Percentiles rank a stretch among this genome's conserved stretches.
These are phyloP conservation scores for Nanorana parkeri DNA, from an alignment of 2,113 vertebrate genomes.

Conservation along the genomic window DNA sequence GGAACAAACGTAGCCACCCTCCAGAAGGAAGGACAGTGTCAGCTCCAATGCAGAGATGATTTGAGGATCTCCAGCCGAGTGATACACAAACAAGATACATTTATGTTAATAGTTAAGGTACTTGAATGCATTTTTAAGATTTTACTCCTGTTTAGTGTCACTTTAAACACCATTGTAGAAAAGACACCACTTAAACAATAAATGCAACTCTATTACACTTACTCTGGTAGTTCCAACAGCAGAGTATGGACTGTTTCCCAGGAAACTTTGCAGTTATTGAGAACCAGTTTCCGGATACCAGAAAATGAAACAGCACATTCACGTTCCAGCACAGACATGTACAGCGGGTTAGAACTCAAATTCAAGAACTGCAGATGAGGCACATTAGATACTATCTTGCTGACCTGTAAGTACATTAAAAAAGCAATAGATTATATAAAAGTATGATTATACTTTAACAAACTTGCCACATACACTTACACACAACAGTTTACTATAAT, in stretches of 20 bases:
- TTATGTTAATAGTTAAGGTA: too few species aligned
- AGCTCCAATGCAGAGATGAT: too few species aligned
- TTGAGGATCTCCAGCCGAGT: too few species aligned
- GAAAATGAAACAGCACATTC: constrained; percentile 85
- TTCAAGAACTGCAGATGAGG: constrained; percentile 96
- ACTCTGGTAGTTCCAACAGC: constrained; percentile 88
- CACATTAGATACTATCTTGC: constrained; percentile 94
- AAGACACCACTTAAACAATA: too few species aligned
- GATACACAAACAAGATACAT: too few species aligned
- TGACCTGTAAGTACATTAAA: constrained; percentile 76
- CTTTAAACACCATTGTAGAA: too few species aligned
- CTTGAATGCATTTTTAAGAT: too few species aligned
- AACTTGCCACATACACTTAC: too few species aligned
- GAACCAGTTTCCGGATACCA: constrained; percentile 88
- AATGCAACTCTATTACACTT: constrained; percentile 64
- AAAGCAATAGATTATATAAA: constrained; percentile 48
- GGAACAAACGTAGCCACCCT: too few species aligned
- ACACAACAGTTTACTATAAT: too few species aligned
- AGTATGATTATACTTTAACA: neutral
- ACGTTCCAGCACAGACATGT: constrained; percentile 82
- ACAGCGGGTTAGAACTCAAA: constrained; percentile 96
- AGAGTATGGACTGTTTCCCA: constrained; percentile 95
- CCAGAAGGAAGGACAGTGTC: too few species aligned
- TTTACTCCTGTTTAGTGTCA: too few species aligned
- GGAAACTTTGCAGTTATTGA: constrained; percentile 94